Percentiles rank a stretch among this genome's conserved stretches.
Conservation (phyloP, 2,888 invertebrate genomes). For the Fissipunctia ypsillon region DNA sequence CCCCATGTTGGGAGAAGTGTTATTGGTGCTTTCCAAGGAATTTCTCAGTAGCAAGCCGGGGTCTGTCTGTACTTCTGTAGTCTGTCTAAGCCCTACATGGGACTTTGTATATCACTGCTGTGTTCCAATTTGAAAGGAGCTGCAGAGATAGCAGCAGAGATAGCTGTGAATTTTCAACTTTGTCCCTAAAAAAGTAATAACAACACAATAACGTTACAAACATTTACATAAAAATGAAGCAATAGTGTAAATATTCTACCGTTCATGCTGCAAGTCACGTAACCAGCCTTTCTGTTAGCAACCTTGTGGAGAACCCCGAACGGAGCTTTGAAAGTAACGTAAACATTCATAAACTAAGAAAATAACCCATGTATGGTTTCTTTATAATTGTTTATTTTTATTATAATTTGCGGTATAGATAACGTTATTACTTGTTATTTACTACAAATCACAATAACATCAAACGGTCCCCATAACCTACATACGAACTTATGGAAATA, state of each 20-base stretch:
- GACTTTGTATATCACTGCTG: too few species aligned
- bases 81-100: too few species aligned
- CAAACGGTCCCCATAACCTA: not conserved
- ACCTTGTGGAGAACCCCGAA: slow-evolving; percentile 43
- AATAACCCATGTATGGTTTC: not conserved
- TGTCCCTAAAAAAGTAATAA: not conserved
- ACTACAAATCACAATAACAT: not conserved
- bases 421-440: not conserved
- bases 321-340: slow-evolving; percentile 3
- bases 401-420: not conserved
- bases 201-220: not conserved
- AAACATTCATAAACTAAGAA: not conserved
- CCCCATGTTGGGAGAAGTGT: too few species aligned
- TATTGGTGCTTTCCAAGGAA: too few species aligned
- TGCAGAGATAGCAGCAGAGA: too few species aligned
- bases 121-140: not conserved
- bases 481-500: not conserved
- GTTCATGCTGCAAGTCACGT: slow-evolving; percentile 56
- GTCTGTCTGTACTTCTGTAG: too few species aligned
- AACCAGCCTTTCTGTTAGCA: slow-evolving; percentile 36
- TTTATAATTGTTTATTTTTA: not conserved
- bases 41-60: not conserved
- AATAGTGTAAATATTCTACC: not conserved
- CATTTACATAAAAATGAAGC: slow-evolving; percentile 9
- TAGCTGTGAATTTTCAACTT: not conserved